Evolutionary conservation across 2,113 vertebrate species (phyloP), one percentile per base, ranked within the genome.

Genomic region (Leptobrachium leishanense): DNA sequence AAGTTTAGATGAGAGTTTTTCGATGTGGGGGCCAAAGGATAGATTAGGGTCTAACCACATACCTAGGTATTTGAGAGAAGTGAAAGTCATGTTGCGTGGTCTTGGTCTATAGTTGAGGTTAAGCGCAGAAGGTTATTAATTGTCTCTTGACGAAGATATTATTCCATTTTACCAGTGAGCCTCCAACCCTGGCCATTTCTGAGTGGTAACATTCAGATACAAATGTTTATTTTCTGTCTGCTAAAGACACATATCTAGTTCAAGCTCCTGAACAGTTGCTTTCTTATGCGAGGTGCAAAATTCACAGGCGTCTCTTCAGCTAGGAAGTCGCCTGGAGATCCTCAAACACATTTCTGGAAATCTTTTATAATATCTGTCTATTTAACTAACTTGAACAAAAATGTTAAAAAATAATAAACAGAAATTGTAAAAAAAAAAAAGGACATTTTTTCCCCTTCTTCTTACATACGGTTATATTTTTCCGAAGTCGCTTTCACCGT

Each of bases 141-240:
- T 53, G 43, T 39, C 42, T 75, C 74, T 31, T 31, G 20, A 6
- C 39, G 68, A 55, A 43, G 41, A 2, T n/a, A 71, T 77, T n/a
- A 71, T 77, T 64, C 2, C 40, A 53, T 71, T 46, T n/a, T 20
- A 70, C 13, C n/a, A n/a, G 40, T 57, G 31, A 39, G 42, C 42
- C 43, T 9, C 44, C 77, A 42, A 65, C 46, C 15, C 2, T 3
- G 43, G 1, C 64, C 41, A n/a, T 74, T 57, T 72, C 15, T 40
- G 42, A 46, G 42, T 44, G 66, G 65, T 67, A 55, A 77, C 13
- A 41, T 82, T 6, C 75, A 57, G 79, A 84, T 84, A 85, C 1
- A 86, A 86, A 84, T 83, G 88, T 84, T 88, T 84, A 84, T 86
- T 84, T 87, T 88, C 82, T 79, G 83, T 85, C 85, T 87, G 85